Evolutionary conservation across 2,113 vertebrate species (phyloP), one percentile per base, ranked within the genome.

Genomic region (Eupsittula cactorum): DNA sequence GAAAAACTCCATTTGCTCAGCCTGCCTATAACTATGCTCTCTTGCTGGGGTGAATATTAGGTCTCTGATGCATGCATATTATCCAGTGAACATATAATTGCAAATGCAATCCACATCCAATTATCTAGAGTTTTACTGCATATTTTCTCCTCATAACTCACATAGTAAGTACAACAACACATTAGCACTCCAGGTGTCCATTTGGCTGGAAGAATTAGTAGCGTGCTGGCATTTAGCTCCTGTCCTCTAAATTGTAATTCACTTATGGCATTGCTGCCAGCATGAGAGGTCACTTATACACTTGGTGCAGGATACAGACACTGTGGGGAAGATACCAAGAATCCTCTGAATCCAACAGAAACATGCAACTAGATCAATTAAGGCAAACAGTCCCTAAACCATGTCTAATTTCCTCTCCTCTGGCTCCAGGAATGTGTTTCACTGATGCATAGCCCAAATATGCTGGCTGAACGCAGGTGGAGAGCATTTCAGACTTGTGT

Each of bases 1-100:
- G 50, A 92, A 91, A 90, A 82, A 60, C 68, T 88, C 80, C 65
- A 94, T 90, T 96, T 95, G 62, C 71, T 94, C 52, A 73, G 88
- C 33, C 62, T 88, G 73, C 60, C 69, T 86, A 5, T 74, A 84
- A 71, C 79, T 49, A 5, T 71, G 68, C 13, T 47, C 4, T 88
- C 60, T 96, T 76, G 55, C 62, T 88, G 60, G 50, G 49, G 23
- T 11, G 55, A 92, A 53, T 88, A 96, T 88, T 88, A 88, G 80
- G 35, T 93, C 59, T 92, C 73, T 86, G 82, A 93, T 64, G 44
- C 39, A 77, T 80, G 50, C 25, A 27, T 89, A 85, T 90, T 86
- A 91, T 39, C 46, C 68, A 64, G 71, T 71, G 73, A 95, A 78
- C 18, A 52, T 29, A 39, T 75, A 90, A 96, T 82, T 96, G 88